phyloP scores from a whole-genome alignment of 1,140 invertebrate species.

The Drosophila eugracilis region DNA sequence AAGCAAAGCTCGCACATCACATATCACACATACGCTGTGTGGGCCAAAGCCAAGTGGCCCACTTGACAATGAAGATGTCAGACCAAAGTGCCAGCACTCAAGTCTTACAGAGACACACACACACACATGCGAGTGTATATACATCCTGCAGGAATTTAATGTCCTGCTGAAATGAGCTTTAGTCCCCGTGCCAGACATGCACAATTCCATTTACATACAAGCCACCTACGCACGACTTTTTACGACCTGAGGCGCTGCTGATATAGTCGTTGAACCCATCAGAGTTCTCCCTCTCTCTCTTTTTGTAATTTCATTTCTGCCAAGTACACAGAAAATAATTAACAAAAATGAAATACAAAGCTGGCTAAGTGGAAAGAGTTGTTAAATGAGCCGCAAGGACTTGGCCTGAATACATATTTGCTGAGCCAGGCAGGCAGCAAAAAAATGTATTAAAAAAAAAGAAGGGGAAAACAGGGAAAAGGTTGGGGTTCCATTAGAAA shows the following conservation, averaged over 20 bases:
- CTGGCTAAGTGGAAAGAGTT: slow-evolving; percentile 62
- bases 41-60: slow-evolving; percentile 27
- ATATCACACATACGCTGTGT: slow-evolving; percentile 52
- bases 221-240: slow-evolving; percentile 8
- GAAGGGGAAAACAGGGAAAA: not conserved
- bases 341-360: slow-evolving; percentile 29
- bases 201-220: slow-evolving; percentile 38
- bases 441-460: not conserved
- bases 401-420: slow-evolving; percentile 61
- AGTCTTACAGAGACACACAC: slow-evolving; percentile 5
- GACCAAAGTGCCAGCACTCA: slow-evolving; percentile 12
- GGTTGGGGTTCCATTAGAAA: slow-evolving; percentile 25
- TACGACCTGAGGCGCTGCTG: slow-evolving; percentile 20
- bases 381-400: slow-evolving; percentile 65
- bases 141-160: slow-evolving; percentile 19
- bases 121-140: slow-evolving; percentile 2
- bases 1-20: not conserved
- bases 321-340: slow-evolving; percentile 44
- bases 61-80: slow-evolving; percentile 51
- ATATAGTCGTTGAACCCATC: slow-evolving; percentile 71
- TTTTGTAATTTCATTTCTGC: slow-evolving; percentile 17
- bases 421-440: slow-evolving; percentile 5
- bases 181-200: slow-evolving; percentile 34
- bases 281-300: too few species aligned
- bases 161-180: slow-evolving; percentile 17